Conservation (phyloP, 2,797 vertebrate species). For the Scomberomorus guttatus region DNA sequence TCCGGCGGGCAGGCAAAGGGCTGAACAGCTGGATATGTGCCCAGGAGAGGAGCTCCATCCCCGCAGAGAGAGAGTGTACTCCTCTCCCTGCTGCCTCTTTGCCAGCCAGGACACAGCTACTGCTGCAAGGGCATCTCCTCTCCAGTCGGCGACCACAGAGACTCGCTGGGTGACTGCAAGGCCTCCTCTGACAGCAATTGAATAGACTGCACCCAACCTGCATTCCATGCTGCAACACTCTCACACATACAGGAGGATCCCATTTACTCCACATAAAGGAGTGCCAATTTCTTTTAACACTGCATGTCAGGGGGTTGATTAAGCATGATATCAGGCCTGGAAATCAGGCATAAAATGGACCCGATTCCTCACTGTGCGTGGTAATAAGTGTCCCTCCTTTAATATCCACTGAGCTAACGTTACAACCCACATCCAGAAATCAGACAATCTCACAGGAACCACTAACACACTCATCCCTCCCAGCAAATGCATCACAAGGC, state of each 20-base stretch:
- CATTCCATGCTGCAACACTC: constrained; percentile 38
- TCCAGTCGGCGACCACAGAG: constrained; percentile 34
- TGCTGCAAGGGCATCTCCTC: constrained; percentile 62
- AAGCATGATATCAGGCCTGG: constrained; percentile 2
- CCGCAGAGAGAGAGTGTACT: constrained; percentile 43
- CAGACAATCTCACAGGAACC: constrained; percentile 8
- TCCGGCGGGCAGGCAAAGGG: constrained; percentile 40
- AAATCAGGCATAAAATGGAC: constrained; percentile 69
- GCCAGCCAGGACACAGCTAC: constrained; percentile 36
- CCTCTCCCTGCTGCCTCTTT: constrained; percentile 43
- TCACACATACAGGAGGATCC: not conserved
- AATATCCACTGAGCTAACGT: constrained; percentile 44
- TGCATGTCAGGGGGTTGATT: not conserved
- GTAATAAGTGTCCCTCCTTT: constrained; percentile 51
- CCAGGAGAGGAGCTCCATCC: constrained; percentile 54
- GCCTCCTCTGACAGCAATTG: constrained; percentile 31
- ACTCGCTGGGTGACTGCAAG: constrained; percentile 45
- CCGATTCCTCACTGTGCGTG: constrained; percentile 32
- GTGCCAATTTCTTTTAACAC: not conserved
- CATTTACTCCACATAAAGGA: not conserved
- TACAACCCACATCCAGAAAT: constrained; percentile 40
- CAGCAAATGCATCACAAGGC: not conserved
- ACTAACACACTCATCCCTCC: not conserved
- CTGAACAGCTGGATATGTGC: constrained; percentile 69
- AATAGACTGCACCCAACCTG: constrained; percentile 61